Evolutionary conservation across 2,888 invertebrate genomes (phyloP), one percentile per base, ranked within the genome.

Genomic region (Pristionchus arcanus): DNA sequence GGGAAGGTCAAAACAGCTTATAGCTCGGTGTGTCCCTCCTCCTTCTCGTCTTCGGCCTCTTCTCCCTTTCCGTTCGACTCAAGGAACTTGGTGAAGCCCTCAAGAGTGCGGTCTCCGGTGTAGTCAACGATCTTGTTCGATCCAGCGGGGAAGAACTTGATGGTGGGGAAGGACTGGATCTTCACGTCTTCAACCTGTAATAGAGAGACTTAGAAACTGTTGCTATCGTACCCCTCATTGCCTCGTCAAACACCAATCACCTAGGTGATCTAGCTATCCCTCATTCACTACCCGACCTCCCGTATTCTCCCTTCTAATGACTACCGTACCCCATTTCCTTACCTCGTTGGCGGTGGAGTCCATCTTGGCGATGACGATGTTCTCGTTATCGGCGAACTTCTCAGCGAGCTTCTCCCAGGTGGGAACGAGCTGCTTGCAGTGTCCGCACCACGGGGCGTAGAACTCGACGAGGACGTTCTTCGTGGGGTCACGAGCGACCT

Each of bases 381-480:
- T 97, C 93, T 97, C 95, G 92, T 95, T 96, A 95, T 97, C 97
- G 96, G 97, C 97, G 96, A 97, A 99, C 96, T 98, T 97, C 95
- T 98, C 98, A 92, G 97, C 98, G 94, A 98, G 96, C 96, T 98
- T 95, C 91, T 99, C 98, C 96, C 98, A 99, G 96, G 98, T 98
- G 49, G 99, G 99, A 90, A 96, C 97, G 95, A 99, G 96, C 96
- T 98, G 98, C 95, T 99, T 98, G 97, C 99, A 99, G 96, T 99
- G 99, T 91, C 98, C 98, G 96, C 96, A 96, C 94, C 94, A 94
- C 90, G 95, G 95, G 83, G 95, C 95, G 92, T 95, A 99, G 96
- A 99, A 99, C 96, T 99, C 99, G 92, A 99, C 98, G 90, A 99
- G 97, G 87, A 99, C 99, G 95, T 97, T 97, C 96, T 98, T 99